Conservation (phyloP, 92 coral and sea anemone genomes). For the Zoanthus sociatus region DNA sequence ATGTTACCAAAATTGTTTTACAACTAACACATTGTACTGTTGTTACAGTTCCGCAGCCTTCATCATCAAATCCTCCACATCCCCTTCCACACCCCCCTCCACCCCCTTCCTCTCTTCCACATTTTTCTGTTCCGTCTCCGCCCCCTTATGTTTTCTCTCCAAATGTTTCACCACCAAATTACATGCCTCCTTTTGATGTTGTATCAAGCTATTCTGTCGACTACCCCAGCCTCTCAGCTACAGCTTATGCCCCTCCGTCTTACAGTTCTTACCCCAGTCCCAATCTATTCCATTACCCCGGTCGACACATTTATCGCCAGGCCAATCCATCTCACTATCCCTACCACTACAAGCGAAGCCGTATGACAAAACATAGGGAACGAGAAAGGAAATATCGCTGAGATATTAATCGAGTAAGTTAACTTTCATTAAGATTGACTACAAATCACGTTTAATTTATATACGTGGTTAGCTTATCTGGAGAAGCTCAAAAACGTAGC, state of each 20-base stretch:
- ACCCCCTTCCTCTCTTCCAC: not conserved
- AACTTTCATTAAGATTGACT: not conserved
- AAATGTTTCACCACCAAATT: not conserved
- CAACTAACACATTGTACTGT: not conserved
- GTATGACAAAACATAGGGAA: not conserved
- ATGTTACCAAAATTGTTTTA: not conserved
- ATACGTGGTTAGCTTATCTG: too few species aligned
- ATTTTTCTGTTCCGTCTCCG: not conserved
- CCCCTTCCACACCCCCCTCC: not conserved
- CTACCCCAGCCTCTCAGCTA: not conserved
- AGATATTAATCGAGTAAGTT: not conserved
- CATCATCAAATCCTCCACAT: slow-evolving; percentile 1
- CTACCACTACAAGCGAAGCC: slow-evolving; percentile 8
- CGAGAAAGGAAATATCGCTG: not conserved
- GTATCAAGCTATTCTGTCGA: not conserved
- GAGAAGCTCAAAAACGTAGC: too few species aligned
- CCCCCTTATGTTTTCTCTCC: not conserved
- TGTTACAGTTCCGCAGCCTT: slow-evolving; percentile 39
- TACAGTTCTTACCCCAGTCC: not conserved
- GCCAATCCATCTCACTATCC: not conserved
- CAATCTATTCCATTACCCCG: not conserved
- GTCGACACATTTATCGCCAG: not conserved
- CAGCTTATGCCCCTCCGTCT: not conserved
- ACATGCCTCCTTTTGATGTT: not conserved
- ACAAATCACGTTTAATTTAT: not conserved